Conservation (phyloP, 2,797 vertebrate species). For the Scyliorhinus canicula region DNA sequence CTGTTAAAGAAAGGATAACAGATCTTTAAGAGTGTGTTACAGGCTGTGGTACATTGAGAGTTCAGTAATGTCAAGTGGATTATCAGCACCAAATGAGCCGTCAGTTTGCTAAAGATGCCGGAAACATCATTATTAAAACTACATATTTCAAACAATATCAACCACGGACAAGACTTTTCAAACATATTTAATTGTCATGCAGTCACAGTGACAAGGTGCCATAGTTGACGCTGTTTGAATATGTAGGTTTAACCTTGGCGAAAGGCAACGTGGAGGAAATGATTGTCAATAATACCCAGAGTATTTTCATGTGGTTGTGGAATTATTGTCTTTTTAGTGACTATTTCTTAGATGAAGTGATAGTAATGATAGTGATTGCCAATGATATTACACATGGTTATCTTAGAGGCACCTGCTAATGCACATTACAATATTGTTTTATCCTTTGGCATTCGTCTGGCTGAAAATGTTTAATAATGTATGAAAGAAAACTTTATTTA, state of each 20-base stretch:
- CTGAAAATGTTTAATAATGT: not conserved
- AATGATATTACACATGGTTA: not conserved
- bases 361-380: too few relatives aligned
- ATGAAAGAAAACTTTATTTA: not conserved
- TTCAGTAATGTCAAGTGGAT: conserved; percentile 8
- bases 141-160: not conserved
- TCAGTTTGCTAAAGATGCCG: not conserved
- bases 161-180: not conserved
- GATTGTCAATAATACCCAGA: not conserved
- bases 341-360: not conserved
- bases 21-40: not conserved
- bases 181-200: not conserved
- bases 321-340: not conserved
- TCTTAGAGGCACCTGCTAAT: not conserved
- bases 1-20: not conserved
- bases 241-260: not conserved
- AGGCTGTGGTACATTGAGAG: not conserved
- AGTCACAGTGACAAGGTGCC: not conserved
- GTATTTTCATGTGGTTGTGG: not conserved
- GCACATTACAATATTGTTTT: not conserved
- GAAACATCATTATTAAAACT: not conserved
- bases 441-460: too few relatives aligned
- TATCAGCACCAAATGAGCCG: not conserved
- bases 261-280: not conserved
- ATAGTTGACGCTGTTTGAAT: not conserved